Conservation (phyloP, 2,797 vertebrate species). For the Muscicapa comitata region DNA sequence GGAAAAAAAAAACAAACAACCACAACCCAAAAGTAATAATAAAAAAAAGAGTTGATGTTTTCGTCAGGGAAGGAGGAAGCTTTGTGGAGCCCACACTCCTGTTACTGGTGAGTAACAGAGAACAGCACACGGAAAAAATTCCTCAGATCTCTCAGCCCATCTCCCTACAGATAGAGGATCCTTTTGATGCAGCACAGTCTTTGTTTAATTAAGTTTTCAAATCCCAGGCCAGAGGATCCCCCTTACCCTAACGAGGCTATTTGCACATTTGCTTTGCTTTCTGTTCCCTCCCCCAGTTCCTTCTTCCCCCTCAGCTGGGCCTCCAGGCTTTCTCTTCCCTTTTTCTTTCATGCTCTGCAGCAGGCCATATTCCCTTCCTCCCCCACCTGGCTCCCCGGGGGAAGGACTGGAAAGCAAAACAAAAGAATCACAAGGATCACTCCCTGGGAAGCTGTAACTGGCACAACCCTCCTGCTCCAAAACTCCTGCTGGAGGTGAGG, state of each 20-base stretch:
- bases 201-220: neutral
- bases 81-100: neutral
- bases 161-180: neutral
- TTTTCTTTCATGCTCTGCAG: neutral
- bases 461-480: neutral
- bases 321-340: slow-evolving; percentile 31
- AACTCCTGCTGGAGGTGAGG: neutral
- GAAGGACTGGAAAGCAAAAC: slow-evolving; percentile 21
- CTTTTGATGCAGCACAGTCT: neutral
- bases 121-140: neutral
- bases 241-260: neutral
- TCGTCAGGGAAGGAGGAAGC: neutral
- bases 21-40: neutral
- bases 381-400: slow-evolving; percentile 51
- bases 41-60: neutral
- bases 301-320: slow-evolving; percentile 18
- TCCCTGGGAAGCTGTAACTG: neutral
- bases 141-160: neutral
- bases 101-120: neutral
- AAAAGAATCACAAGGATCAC: slow-evolving; percentile 22
- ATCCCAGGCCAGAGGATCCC: neutral
- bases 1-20: rapidly evolving
- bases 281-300: neutral
- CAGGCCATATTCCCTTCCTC: slow-evolving; percentile 25
- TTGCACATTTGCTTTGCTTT: neutral